These are phyloP conservation scores for Parasteatoda tepidariorum DNA, from an alignment of 1,140 invertebrate genomes.

Conservation along the genomic window DNA sequence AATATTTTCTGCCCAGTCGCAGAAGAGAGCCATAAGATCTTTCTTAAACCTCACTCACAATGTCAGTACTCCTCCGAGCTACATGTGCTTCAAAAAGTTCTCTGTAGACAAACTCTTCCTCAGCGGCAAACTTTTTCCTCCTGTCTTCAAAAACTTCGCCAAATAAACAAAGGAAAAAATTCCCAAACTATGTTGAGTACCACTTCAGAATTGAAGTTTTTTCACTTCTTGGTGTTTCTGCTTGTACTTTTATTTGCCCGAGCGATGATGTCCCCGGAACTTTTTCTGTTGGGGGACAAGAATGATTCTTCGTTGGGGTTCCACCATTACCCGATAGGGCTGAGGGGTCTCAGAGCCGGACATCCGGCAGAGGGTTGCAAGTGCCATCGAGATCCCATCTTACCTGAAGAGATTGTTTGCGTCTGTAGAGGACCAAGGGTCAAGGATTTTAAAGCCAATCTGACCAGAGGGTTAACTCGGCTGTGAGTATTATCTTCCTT, in stretches of 20 bases:
- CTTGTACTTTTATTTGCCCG: background rate
- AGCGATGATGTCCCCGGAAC: slow-evolving; percentile 13
- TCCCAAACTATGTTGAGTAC: slow-evolving; percentile 18
- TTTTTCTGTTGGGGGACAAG: slow-evolving; percentile 9
- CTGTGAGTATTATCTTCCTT: slow-evolving; percentile 29
- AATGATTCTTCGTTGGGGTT: slow-evolving; percentile 30
- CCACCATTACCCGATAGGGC: slow-evolving; percentile 32
- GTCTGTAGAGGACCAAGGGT: slow-evolving; percentile 38
- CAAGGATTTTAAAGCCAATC: slow-evolving; percentile 44
- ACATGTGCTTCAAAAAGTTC: background rate
- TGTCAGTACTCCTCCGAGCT: background rate
- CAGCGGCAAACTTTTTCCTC: background rate
- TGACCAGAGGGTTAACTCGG: slow-evolving; percentile 31
- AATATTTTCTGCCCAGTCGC: background rate
- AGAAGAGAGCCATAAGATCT: background rate
- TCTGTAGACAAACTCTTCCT: background rate
- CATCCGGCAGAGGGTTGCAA: slow-evolving; percentile 22
- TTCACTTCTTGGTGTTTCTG: background rate
- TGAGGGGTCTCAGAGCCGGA: slow-evolving; percentile 20
- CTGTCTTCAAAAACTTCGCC: background rate
- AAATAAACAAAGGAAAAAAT: too few species aligned
- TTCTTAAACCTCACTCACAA: background rate
- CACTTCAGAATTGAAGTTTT: background rate
- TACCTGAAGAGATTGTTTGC: slow-evolving; percentile 36
- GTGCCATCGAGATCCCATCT: slow-evolving; percentile 27